These are phyloP conservation scores for Sinopyrophorus schimmeli DNA, from an alignment of 2,888 invertebrate species.

Conservation along the genomic window DNA sequence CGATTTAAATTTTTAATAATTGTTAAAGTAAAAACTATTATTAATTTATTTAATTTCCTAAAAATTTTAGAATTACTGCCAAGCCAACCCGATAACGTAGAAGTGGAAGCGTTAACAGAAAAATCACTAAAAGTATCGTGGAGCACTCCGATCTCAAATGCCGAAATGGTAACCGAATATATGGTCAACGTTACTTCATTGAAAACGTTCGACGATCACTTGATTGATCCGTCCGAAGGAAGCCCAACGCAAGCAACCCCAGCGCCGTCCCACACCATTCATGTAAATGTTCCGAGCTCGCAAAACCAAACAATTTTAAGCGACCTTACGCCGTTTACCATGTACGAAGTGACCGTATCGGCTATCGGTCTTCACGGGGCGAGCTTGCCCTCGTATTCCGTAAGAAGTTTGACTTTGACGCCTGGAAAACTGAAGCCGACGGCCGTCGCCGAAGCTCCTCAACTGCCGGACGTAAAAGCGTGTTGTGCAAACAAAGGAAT, in stretches of 20 bases:
- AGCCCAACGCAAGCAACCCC: constrained; percentile 35
- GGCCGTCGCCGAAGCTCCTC: constrained; percentile 64
- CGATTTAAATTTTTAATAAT: no score
- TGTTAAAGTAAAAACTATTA: no score
- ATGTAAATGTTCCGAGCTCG: constrained; percentile 62
- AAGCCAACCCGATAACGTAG: constrained; percentile 72
- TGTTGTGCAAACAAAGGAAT: constrained; percentile 76
- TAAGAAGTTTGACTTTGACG: constrained; percentile 73
- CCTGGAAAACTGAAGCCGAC: constrained; percentile 65
- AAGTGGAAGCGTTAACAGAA: constrained; percentile 73
- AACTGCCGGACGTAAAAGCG: constrained; percentile 70
- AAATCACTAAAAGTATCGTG: constrained; percentile 73
- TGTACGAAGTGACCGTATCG: constrained; percentile 79
- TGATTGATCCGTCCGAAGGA: constrained; percentile 57
- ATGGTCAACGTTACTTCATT: constrained; percentile 73
- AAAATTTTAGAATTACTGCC: constrained; percentile 73
- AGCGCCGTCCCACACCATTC: constrained; percentile 52
- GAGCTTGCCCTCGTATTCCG: constrained; percentile 73
- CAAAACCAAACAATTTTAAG: constrained; percentile 64
- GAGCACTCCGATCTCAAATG: constrained; percentile 67
- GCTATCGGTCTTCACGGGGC: constrained; percentile 75
- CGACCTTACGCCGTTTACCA: constrained; percentile 73
- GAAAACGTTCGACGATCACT: constrained; percentile 67
- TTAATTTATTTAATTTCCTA: no score
- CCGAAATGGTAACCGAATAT: constrained; percentile 68